Conservation (phyloP, 2,888 invertebrate species). For the Coecobrya sp. region DNA sequence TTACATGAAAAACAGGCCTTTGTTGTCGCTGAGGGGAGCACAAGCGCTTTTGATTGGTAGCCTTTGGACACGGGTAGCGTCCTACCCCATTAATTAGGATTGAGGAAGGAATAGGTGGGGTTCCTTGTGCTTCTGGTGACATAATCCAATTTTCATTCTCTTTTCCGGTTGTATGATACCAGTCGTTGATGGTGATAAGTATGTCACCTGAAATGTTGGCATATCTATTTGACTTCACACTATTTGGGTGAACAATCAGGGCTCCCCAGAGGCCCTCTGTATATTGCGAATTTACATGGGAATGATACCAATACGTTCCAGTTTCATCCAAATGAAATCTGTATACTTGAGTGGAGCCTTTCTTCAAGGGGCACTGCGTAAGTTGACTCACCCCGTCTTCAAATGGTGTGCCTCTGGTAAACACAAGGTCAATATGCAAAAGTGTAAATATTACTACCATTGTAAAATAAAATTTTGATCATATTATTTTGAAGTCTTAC, state of each 20-base stretch:
- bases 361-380: constrained; percentile 79
- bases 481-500: too few relatives aligned
- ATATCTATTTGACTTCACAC: constrained; percentile 51
- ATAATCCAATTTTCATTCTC: constrained; percentile 78
- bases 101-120: constrained; percentile 78
- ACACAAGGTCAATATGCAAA: too few relatives aligned
- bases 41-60: not conserved
- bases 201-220: constrained; percentile 69
- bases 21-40: constrained; percentile 59
- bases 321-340: constrained; percentile 60
- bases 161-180: constrained; percentile 81
- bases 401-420: constrained; percentile 66
- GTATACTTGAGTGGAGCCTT: constrained; percentile 72
- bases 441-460: too few relatives aligned
- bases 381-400: constrained; percentile 80
- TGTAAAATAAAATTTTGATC: too few relatives aligned
- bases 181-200: constrained; percentile 78
- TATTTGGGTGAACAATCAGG: constrained; percentile 62
- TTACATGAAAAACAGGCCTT: constrained; percentile 59
- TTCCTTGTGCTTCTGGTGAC: constrained; percentile 20
- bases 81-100: constrained; percentile 81
- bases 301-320: constrained; percentile 83
- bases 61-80: constrained; percentile 73
- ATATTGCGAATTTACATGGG: constrained; percentile 82
- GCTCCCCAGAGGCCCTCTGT: constrained; percentile 83